Evolutionary conservation across 2,888 invertebrate species (phyloP).

Genomic region (Digitonthophagus gazella): DNA sequence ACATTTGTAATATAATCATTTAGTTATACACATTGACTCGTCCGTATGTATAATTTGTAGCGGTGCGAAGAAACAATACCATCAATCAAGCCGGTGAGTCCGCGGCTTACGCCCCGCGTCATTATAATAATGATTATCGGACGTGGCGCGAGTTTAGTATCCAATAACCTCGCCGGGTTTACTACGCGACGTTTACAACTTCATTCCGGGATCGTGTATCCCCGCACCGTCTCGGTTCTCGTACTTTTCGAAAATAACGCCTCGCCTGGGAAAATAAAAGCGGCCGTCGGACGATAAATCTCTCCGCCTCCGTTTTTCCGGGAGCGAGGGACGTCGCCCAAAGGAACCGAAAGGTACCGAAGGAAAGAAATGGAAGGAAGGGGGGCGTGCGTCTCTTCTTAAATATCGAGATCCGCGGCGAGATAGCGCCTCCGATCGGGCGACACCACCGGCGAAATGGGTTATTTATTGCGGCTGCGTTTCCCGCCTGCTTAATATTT

Average conservation of each 20-base stretch:
- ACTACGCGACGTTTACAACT: slow-evolving; percentile 24
- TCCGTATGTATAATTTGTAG: no score
- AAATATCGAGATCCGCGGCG: slow-evolving; percentile 35
- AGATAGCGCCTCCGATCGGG: slow-evolving; percentile 28
- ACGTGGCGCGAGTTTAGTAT: neutral
- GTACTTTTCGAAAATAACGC: no score
- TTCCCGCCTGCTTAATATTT: slow-evolving; percentile 27
- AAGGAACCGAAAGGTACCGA: slow-evolving; percentile 18
- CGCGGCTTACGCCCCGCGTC: no score
- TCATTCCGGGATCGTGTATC: slow-evolving; percentile 24
- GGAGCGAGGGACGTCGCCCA: neutral
- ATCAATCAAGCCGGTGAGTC: no score
- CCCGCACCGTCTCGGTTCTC: neutral
- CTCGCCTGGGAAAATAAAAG: neutral
- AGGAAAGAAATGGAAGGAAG: slow-evolving; percentile 25
- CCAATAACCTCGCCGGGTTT: neutral
- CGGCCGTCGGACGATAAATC: neutral
- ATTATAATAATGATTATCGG: no score
- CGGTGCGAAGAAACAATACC: no score
- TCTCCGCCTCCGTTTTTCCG: neutral
- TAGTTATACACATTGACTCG: no score
- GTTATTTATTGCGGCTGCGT: slow-evolving; percentile 25
- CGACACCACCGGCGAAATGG: slow-evolving; percentile 28
- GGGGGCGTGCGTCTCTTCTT: slow-evolving; percentile 35
- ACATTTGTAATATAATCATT: no score